Evolutionary conservation across 2,888 invertebrate species (phyloP), one percentile per base, ranked within the genome.

Genomic region (Cryptops parisi): DNA sequence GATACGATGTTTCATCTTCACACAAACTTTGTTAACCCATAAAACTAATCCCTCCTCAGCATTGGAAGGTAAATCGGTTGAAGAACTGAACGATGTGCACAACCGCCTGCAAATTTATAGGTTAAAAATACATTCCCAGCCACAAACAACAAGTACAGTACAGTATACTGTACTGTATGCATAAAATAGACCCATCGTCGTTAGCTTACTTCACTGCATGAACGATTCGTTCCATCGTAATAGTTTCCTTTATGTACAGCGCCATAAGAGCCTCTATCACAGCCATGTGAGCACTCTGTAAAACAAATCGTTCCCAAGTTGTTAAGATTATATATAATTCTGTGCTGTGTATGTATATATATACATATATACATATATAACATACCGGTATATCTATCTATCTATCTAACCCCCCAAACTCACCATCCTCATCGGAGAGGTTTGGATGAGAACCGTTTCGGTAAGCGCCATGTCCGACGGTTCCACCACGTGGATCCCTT

Each of bases 251-350:
- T 62, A 89, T 84, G 74, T 91, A 93, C 63, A 94, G 77, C 68
- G 80, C 78, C 93, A 94, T 93, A 71, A 94, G 77, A 62, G 89
- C 86, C 74, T 94, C 93, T 72, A 93, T 86, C 72, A 96, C 86
- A 69, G 86, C 81, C 82, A 94, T 84, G 72, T 96, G 94, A 64
- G 90, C 89, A 70, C 81, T 82, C 93, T 93, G 73, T n/a, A n/a
- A n/a, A n/a, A n/a, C n/a, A n/a, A n/a, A n/a, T n/a, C n/a, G n/a
- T n/a, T 76, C 72, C 38, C 9, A 33, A 33, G n/a, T n/a, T n/a
- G n/a, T n/a, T n/a, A n/a, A n/a, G n/a, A n/a, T n/a, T n/a, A n/a
- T n/a, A n/a, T n/a, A n/a, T n/a, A n/a, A n/a, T n/a, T n/a, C n/a
- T n/a, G n/a, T n/a, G n/a, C n/a, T n/a, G n/a, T n/a, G n/a, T n/a